A percentile compares a stretch with the other conserved stretches of the same genome.
phyloP scores from a whole-genome alignment of 2,113 vertebrate genomes.

The Pluvianellus socialis region DNA sequence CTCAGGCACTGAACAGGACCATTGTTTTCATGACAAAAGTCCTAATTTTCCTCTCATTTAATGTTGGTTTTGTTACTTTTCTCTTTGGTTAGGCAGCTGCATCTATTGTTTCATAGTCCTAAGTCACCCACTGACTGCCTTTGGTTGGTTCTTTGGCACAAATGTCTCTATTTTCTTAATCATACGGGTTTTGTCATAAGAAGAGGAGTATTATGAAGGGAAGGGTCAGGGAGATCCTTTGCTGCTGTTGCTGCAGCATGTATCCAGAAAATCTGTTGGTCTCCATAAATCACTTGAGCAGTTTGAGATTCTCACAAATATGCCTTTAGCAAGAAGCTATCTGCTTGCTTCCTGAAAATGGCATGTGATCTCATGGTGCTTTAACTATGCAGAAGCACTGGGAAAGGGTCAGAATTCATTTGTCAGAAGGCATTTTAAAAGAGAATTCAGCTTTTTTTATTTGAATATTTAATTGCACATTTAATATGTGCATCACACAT shows the following conservation, averaged over 20 bases:
- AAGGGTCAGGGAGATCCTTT: neutral
- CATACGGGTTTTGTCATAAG: neutral
- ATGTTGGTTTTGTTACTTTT: neutral
- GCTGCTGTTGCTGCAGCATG: neutral
- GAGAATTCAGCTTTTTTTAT: neutral
- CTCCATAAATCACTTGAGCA: neutral
- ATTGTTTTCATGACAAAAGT: neutral
- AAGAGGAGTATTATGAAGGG: neutral
- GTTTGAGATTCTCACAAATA: neutral
- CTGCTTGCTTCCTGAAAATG: neutral
- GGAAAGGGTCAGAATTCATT: neutral
- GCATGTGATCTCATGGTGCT: neutral
- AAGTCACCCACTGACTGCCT: neutral
- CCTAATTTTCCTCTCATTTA: neutral
- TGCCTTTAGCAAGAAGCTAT: neutral
- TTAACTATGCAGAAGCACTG: neutral
- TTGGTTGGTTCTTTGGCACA: neutral
- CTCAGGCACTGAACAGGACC: neutral
- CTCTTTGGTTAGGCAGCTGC: neutral
- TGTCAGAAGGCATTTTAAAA: neutral
- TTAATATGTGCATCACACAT: neutral
- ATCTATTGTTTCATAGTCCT: neutral
- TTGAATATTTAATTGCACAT: neutral
- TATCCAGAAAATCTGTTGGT: neutral
- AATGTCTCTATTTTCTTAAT: neutral